phyloP scores from a whole-genome alignment of 2,888 invertebrate genomes.

The Caenorhabditis wallacei region DNA sequence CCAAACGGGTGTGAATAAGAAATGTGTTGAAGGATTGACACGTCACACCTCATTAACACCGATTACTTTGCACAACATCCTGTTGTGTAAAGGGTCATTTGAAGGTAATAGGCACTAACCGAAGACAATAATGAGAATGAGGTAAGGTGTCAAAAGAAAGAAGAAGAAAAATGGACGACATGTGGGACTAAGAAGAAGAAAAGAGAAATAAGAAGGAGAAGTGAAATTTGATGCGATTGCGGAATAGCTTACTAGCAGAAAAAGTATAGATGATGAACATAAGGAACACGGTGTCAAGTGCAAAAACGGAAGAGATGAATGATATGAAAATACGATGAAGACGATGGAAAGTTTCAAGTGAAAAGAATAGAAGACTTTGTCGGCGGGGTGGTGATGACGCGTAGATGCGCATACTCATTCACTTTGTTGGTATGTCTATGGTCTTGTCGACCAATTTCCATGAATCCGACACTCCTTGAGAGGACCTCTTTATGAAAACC shows the following conservation, averaged over 20 bases:
- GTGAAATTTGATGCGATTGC: slow-evolving; percentile 49
- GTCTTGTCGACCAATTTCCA: slow-evolving; percentile 51
- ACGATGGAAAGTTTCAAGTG: slow-evolving; percentile 54
- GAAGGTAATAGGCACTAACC: slow-evolving; percentile 42
- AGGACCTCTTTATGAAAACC: slow-evolving; percentile 1
- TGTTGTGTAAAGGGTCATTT: slow-evolving; percentile 47
- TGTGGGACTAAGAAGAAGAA: slow-evolving; percentile 31
- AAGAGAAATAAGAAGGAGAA: slow-evolving; percentile 17
- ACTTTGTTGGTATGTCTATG: slow-evolving; percentile 48
- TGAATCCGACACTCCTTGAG: slow-evolving; percentile 29
- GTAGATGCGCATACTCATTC: slow-evolving; percentile 33
- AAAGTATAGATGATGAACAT: slow-evolving; percentile 26
- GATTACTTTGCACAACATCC: slow-evolving; percentile 48
- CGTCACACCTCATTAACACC: slow-evolving; percentile 56
- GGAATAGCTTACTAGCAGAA: slow-evolving; percentile 46
- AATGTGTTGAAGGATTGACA: slow-evolving; percentile 31
- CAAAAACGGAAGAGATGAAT: slow-evolving; percentile 27
- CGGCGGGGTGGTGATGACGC: slow-evolving; percentile 38
- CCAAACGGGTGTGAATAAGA: slow-evolving; percentile 28
- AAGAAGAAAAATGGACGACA: slow-evolving; percentile 20
- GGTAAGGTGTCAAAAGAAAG: slow-evolving; percentile 41
- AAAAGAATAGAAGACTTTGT: slow-evolving; percentile 49
- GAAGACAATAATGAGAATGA: slow-evolving; percentile 49
- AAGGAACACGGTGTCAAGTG: slow-evolving; percentile 45
- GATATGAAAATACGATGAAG: slow-evolving; percentile 32